Evolutionary conservation across 1,140 invertebrate species (phyloP), one percentile per base, ranked within the genome.

Genomic region (Drosophila mauritiana): DNA sequence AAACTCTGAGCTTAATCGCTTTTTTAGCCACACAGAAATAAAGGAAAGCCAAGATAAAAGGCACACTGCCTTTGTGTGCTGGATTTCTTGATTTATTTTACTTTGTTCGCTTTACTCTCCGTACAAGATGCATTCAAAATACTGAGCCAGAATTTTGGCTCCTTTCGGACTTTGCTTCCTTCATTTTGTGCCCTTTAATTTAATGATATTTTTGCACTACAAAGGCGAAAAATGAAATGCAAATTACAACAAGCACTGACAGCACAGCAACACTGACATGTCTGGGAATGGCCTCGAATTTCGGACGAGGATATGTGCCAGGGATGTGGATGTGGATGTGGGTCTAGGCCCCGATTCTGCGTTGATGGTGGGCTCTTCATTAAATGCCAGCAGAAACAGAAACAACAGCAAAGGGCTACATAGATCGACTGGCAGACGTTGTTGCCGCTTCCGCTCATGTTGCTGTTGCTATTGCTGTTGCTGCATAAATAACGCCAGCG

Each of bases 141-240:
- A 64, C 17, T 51, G 11, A 52, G 49, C 15, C 6, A 52, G 15
- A 52, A n/a, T 20, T 40, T n/a, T n/a, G n/a, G 27, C n/a, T 34
- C 4, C 48, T 34, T 34, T 34, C 25, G 48, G n/a, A 51, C 27
- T 25, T 13, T 27, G 10, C 22, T 65, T 43, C 46, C 48, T 77
- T 70, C 17, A 65, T 45, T 22, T 76, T 37, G 25, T 17, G 61
- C 43, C 63, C 76, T 88, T 80, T 89, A 89, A 88, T 88, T 89
- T 83, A 89, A 83, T 88, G 83, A 88, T 76, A 89, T 83, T 89
- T 68, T 89, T 58, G 65, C 62, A 63, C 58, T 42, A 83, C 79
- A 83, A 88, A 88, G 84, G 76, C 63, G 63, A 64, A 77, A 88
- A 79, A 77, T 83, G 65, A 89, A 88, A 88, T 88, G 80, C 84